These are phyloP conservation scores for Trichogramma dendrolimi DNA, from an alignment of 2,888 invertebrate genomes.

Conservation along the genomic window DNA sequence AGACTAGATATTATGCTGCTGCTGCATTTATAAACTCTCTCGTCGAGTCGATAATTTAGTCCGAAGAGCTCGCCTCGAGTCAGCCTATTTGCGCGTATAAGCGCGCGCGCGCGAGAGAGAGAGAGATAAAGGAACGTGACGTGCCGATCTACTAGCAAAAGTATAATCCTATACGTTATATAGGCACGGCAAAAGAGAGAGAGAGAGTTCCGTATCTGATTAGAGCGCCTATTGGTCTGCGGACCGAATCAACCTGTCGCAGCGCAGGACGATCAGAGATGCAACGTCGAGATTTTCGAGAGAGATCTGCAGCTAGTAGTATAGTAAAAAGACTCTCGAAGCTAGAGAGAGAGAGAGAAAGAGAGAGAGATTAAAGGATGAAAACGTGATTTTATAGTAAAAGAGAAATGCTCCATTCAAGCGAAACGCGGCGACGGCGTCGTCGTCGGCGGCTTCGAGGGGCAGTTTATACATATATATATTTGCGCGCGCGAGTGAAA, in stretches of 20 bases:
- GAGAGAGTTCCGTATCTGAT: neutral
- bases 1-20: too few relatives aligned
- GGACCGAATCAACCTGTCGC: neutral
- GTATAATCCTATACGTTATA: neutral
- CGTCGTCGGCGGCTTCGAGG: neutral
- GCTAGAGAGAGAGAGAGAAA: neutral
- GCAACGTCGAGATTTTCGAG: conserved; percentile 2
- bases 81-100: neutral
- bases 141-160: conserved; percentile 22
- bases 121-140: conserved; percentile 26
- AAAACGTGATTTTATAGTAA: conserved; percentile 10
- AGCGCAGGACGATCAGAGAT: neutral
- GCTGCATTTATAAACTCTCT: neutral
- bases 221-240: neutral
- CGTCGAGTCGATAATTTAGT: conserved; percentile 30
- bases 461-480: too few relatives aligned
- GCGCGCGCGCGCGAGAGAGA: conserved; percentile 4
- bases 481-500: too few relatives aligned
- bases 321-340: neutral
- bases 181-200: neutral
- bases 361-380: conserved; percentile 9
- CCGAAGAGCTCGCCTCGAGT: conserved; percentile 10
- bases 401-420: neutral
- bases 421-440: conserved; percentile 17
- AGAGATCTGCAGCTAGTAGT: neutral